phyloP scores from a whole-genome alignment of 2,797 vertebrate genomes.

The Epinephelus awoara region DNA sequence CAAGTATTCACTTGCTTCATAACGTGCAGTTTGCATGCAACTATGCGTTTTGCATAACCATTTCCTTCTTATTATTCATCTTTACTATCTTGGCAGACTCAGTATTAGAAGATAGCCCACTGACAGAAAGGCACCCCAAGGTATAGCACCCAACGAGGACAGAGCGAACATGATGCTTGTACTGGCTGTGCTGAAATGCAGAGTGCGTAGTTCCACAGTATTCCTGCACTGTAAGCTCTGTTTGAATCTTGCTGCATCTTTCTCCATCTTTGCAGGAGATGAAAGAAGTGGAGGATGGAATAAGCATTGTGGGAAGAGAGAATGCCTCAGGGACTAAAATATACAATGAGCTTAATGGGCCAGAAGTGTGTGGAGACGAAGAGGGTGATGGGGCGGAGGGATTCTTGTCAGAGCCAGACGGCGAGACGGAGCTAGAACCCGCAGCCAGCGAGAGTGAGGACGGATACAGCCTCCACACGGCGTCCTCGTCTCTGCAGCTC shows the following conservation, averaged over 20 bases:
- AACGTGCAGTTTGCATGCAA: constrained; percentile 40
- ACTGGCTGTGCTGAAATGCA: constrained; percentile 35
- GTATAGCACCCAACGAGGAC: constrained; percentile 67
- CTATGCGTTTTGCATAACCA: constrained; percentile 55
- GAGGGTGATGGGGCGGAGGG: constrained; percentile 92
- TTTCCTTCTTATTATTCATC: constrained; percentile 56
- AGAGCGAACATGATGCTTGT: constrained; percentile 44
- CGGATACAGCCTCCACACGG: constrained; percentile 95
- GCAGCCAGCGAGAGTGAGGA: constrained; percentile 96
- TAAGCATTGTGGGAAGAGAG: constrained; percentile 86
- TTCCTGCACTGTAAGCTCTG: background rate
- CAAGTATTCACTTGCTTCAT: constrained; percentile 37
- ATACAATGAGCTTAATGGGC: constrained; percentile 88
- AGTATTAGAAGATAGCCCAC: constrained; percentile 71
- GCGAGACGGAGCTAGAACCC: constrained; percentile 93
- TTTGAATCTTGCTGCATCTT: constrained; percentile 37
- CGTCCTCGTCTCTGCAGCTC: constrained; percentile 92
- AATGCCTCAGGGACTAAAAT: constrained; percentile 84
- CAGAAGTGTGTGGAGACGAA: constrained; percentile 88
- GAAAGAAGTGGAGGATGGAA: constrained; percentile 86
- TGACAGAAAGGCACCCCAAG: constrained; percentile 78
- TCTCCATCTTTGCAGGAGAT: constrained; percentile 82
- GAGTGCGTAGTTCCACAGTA: constrained; percentile 28
- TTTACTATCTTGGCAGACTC: constrained; percentile 73
- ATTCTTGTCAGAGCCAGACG: constrained; percentile 93